phyloP scores from a whole-genome alignment of 1,140 invertebrate genomes.

The Heliconius eleuchia region DNA sequence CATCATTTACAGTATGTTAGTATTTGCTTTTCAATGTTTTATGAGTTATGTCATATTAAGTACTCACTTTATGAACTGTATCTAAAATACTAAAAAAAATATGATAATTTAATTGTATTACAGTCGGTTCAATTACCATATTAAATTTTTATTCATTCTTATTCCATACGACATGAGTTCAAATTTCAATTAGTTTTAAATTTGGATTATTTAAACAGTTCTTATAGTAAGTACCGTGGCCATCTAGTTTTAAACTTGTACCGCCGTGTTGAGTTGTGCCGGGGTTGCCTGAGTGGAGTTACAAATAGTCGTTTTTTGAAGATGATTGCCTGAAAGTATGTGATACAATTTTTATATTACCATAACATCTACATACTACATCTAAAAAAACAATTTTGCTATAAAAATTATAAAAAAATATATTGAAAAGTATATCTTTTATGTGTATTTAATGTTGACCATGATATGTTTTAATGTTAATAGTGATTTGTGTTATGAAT shows the following conservation, averaged over 20 bases:
- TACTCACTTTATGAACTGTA: constrained; percentile 36
- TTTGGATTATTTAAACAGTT: constrained; percentile 24
- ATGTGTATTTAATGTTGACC: neutral
- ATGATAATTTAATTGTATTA: neutral
- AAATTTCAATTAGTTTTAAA: neutral
- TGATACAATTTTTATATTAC: constrained; percentile 36
- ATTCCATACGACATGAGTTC: neutral
- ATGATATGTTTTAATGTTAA: neutral
- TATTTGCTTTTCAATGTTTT: constrained; percentile 9
- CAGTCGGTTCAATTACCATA: too few species aligned
- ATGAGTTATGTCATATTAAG: constrained; percentile 13
- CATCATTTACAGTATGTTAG: constrained; percentile 21
- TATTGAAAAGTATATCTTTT: neutral
- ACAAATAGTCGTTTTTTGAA: constrained; percentile 55
- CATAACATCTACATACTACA: neutral
- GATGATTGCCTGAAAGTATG: constrained; percentile 70
- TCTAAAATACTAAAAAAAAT: constrained; percentile 5
- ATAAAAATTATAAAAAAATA: neutral
- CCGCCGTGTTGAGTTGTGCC: constrained; percentile 63
- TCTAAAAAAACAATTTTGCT: neutral
- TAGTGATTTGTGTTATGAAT: neutral
- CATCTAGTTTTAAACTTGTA: constrained; percentile 43
- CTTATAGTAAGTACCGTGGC: constrained; percentile 33
- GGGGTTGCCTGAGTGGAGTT: constrained; percentile 57
- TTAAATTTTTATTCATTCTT: too few species aligned